Conservation (phyloP, 2,888 invertebrate species). For the Cylloceria caligata region DNA sequence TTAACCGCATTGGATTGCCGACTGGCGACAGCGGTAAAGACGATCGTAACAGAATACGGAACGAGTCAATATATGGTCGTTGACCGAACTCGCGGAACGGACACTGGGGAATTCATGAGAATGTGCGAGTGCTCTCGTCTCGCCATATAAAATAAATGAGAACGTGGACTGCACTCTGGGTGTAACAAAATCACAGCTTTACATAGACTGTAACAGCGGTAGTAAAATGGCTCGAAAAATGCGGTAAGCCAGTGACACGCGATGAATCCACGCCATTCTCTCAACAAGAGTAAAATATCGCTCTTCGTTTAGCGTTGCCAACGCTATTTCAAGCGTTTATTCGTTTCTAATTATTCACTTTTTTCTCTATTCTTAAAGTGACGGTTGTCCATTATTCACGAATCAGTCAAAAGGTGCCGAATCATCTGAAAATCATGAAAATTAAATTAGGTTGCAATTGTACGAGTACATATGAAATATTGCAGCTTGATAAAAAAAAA, state of each 20-base stretch:
- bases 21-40: conserved; percentile 41
- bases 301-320: background rate
- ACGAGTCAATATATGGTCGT: background rate
- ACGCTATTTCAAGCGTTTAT: no score
- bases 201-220: background rate
- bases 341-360: no score
- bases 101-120: background rate
- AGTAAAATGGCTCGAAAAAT: conserved; percentile 7
- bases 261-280: conserved; percentile 1
- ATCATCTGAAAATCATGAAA: no score
- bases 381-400: no score
- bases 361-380: no score
- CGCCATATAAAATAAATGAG: background rate
- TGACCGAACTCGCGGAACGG: background rate
- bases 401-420: no score
- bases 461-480: no score
- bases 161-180: background rate
- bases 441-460: no score
- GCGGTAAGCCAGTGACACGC: conserved; percentile 42
- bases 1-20: conserved; percentile 34
- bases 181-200: background rate
- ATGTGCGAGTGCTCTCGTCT: background rate
- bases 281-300: background rate
- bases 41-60: conserved; percentile 6
- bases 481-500: no score